Conservation (phyloP, 2,797 vertebrate species). For the Todus mexicanus region DNA sequence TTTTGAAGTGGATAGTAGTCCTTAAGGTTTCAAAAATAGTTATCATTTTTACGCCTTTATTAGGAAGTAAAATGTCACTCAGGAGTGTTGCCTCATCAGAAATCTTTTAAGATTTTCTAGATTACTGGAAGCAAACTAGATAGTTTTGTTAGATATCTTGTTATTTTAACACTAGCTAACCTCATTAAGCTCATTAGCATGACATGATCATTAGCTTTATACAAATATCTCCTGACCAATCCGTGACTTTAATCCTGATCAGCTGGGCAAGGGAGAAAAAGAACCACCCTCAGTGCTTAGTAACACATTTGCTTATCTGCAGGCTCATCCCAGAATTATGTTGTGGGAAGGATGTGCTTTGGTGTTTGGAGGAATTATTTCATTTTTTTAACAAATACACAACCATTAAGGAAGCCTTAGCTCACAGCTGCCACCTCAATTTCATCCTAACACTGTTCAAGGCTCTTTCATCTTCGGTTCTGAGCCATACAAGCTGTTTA, state of each 20-base stretch:
- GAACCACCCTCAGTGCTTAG: neutral
- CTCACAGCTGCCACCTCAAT: neutral
- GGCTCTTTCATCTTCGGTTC: neutral
- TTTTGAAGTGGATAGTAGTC: neutral
- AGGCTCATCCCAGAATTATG: neutral
- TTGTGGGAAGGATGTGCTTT: neutral
- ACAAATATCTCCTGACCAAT: neutral
- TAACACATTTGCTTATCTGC: neutral
- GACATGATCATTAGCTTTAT: neutral
- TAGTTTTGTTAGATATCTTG: neutral
- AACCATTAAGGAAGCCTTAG: neutral
- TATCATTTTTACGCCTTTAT: neutral
- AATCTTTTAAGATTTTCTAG: neutral
- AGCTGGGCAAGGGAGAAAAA: neutral
- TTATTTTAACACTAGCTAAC: neutral
- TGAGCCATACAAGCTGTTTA: neutral
- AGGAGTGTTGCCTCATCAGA: neutral
- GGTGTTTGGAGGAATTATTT: neutral
- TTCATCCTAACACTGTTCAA: neutral
- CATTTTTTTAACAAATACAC: neutral
- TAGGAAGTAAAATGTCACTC: neutral
- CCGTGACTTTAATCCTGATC: neutral
- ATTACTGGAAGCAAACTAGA: neutral
- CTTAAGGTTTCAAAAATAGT: neutral
- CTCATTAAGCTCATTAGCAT: neutral